These are phyloP conservation scores for Trichosurus vulpecula DNA, from an alignment of 2,797 vertebrate genomes.

Conservation along the genomic window DNA sequence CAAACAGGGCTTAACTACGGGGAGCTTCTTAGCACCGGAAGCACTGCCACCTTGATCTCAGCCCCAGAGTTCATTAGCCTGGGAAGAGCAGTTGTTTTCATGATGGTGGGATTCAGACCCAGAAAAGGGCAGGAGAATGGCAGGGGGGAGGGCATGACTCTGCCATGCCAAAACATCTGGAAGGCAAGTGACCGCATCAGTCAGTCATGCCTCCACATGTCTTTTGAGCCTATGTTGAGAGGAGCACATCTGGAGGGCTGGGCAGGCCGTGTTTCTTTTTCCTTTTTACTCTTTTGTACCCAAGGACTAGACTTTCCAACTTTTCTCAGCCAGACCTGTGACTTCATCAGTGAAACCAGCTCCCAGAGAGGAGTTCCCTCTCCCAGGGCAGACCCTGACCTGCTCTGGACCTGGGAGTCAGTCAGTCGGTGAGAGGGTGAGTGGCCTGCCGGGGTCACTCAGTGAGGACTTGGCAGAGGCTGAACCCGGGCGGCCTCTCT, in stretches of 20 bases:
- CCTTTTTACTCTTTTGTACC: neutral
- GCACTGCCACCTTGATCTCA: neutral
- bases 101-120: neutral
- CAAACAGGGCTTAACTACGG: neutral
- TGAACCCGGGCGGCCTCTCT: neutral
- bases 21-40: neutral
- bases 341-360: neutral
- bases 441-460: neutral
- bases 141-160: neutral
- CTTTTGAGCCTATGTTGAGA: neutral
- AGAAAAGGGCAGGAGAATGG: neutral
- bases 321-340: neutral
- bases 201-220: neutral
- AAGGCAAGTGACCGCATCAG: neutral
- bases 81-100: neutral
- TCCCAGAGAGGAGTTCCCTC: neutral
- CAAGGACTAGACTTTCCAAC: neutral
- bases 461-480: neutral
- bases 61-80: neutral
- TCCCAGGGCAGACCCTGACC: neutral
- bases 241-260: neutral
- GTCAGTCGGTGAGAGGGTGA: neutral
- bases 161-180: neutral
- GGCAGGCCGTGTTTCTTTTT: neutral
- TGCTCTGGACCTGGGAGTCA: neutral